Conservation (phyloP, 2,888 invertebrate species). For the Schrankia costaestrigalis region DNA sequence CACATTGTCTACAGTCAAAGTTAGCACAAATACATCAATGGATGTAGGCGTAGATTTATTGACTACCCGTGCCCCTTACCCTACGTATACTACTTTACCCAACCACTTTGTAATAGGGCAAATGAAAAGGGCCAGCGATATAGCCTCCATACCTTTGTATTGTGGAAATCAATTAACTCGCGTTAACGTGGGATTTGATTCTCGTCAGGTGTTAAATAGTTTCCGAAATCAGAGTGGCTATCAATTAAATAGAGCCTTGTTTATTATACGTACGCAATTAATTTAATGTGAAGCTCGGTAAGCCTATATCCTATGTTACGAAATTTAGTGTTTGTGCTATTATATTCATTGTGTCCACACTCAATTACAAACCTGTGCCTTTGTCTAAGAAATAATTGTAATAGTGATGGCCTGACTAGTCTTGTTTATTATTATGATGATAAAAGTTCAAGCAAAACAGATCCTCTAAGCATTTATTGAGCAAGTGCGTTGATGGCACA, state of each 20-base stretch:
- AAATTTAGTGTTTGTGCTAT: too few relatives aligned
- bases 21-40: constrained; percentile 8
- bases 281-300: background rate
- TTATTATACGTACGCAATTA: background rate
- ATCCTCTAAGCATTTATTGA: constrained; percentile 5
- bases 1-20: background rate
- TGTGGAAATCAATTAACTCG: constrained; percentile 24
- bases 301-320: too few relatives aligned
- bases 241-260: background rate
- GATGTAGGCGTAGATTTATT: constrained; percentile 25
- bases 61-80: constrained; percentile 10
- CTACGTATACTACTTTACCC: background rate
- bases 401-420: too few relatives aligned
- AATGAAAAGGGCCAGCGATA: constrained; percentile 20
- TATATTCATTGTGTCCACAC: too few relatives aligned
- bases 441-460: too few relatives aligned
- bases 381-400: too few relatives aligned
- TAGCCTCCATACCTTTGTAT: constrained; percentile 8
- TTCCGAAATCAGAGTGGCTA: background rate
- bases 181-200: constrained; percentile 10
- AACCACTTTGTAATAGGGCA: constrained; percentile 8
- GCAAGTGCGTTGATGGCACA: constrained; percentile 19
- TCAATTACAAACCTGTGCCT: too few relatives aligned
- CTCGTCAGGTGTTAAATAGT: constrained; percentile 8
- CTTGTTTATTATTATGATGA: too few relatives aligned